A percentile compares a stretch with the other conserved stretches of the same genome.
Conservation (phyloP, 30 jellyfish, hydroid and myxozoan species). For the Rhopilema esculentum region DNA sequence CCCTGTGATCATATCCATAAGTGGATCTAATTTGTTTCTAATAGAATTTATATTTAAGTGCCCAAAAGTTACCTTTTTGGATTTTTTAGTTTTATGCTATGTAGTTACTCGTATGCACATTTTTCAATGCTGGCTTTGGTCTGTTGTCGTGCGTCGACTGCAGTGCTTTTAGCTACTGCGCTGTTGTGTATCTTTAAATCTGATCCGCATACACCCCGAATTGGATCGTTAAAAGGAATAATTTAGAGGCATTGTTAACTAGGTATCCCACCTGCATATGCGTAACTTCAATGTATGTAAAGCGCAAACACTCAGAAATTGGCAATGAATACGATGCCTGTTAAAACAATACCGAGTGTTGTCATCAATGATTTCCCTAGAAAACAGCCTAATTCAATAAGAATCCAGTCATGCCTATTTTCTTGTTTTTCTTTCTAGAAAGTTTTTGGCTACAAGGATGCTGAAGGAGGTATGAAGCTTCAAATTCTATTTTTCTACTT, state of each 20-base stretch:
- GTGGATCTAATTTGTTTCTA: too few relatives aligned
- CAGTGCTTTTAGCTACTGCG: background rate
- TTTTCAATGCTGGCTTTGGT: background rate
- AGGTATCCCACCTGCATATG: conserved; percentile 1
- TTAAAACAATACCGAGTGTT: background rate
- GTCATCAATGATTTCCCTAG: background rate
- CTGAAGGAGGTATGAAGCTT: background rate
- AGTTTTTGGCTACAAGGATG: background rate
- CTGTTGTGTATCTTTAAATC: background rate
- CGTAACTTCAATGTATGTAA: background rate
- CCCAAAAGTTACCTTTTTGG: too few relatives aligned
- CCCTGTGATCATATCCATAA: too few relatives aligned
- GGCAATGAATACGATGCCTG: conserved; percentile 28
- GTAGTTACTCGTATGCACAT: too few relatives aligned
- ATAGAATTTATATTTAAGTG: too few relatives aligned
- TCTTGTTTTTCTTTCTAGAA: background rate
- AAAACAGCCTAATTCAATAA: background rate
- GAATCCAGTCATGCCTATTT: background rate
- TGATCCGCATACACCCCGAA: background rate
- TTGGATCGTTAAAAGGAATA: background rate
- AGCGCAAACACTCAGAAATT: conserved; percentile 17
- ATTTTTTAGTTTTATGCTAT: too few relatives aligned
- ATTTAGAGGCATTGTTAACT: conserved; percentile 1
- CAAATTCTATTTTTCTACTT: background rate
- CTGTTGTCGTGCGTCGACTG: background rate